A percentile compares a stretch with the other conserved stretches of the same genome.
Evolutionary conservation across 1,140 invertebrate genomes (phyloP).

Genomic region (Armadillidium nasatum): DNA sequence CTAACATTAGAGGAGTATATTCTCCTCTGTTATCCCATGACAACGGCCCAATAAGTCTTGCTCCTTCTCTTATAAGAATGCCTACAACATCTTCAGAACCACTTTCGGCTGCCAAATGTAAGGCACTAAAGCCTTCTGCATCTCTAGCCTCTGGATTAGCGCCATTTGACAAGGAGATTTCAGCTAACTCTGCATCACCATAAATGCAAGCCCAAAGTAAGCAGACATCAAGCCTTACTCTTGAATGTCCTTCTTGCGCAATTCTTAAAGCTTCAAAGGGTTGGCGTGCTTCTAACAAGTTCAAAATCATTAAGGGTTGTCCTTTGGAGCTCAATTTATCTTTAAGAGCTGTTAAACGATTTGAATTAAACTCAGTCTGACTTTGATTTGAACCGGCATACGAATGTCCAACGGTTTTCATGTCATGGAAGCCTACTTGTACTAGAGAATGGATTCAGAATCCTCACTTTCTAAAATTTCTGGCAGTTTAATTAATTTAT

Average conservation of each 20-base stretch:
- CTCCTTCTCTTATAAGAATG: conserved; percentile 60
- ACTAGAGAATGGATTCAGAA: background rate
- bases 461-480: background rate
- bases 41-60: conserved; percentile 56
- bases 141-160: conserved; percentile 36
- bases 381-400: background rate
- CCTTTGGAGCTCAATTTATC: conserved; percentile 33
- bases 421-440: background rate
- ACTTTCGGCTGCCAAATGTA: conserved; percentile 55
- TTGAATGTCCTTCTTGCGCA: conserved; percentile 24
- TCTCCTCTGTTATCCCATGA: conserved; percentile 61
- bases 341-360: conserved; percentile 12
- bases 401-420: background rate
- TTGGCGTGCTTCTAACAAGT: conserved; percentile 31
- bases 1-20: conserved; percentile 71
- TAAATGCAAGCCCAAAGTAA: conserved; percentile 40
- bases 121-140: conserved; percentile 37
- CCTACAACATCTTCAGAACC: conserved; percentile 61
- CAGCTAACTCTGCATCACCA: conserved; percentile 34
- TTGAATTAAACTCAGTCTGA: background rate
- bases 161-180: conserved; percentile 21
- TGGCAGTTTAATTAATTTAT: background rate
- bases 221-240: conserved; percentile 35
- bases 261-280: conserved; percentile 26
- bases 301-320: conserved; percentile 29